Evolutionary conservation across 2,797 vertebrate species (phyloP), one percentile per base, ranked within the genome.

Genomic region (Sebastes variabilis): DNA sequence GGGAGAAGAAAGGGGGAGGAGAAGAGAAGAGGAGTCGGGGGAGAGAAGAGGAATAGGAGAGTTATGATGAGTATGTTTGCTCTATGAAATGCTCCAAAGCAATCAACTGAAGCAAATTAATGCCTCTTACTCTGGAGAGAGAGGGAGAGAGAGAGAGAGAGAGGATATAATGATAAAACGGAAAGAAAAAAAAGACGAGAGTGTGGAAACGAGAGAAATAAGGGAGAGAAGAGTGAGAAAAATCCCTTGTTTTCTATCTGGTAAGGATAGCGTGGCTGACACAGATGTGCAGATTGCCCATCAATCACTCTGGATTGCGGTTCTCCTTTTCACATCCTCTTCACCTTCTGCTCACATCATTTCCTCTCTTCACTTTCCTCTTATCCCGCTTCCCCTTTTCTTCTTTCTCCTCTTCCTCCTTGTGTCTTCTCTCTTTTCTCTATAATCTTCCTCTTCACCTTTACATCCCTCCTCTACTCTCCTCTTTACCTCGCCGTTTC

Each of bases 291-390:
- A 87, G 80, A 92, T 85, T 87, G 82, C 70, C 90, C 66, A 92
- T 94, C 92, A 89, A 87, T 94, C 92, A 93, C 52, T 24, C 55
- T 36, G 67, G 76, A 74, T 64, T 84, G 86, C 11, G 30, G 73
- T 66, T 76, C 70, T 74, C 46, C 67, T 81, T 77, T 77, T 77
- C 56, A 72, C 20, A 79, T 87, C 75, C 68, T 76, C 71, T 87
- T 75, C 74, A 76, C 77, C 69, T 82, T 74, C 70, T 77, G 58
- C 82, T 81, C 61, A 55, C 22, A 27, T 73, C 10, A 52, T 62
- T 60, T 79, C 83, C 79, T 72, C 56, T 74, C 52, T 2, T 52
- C 27, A 25, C 55, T 65, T 34, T n/a, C 78, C 64, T 78, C 59
- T 61, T n/a, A 9, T 75, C 32, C 38, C 66, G 24, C 52, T 62